Conservation (phyloP, 2,797 vertebrate genomes). For the Spondyliosoma cantharus region DNA sequence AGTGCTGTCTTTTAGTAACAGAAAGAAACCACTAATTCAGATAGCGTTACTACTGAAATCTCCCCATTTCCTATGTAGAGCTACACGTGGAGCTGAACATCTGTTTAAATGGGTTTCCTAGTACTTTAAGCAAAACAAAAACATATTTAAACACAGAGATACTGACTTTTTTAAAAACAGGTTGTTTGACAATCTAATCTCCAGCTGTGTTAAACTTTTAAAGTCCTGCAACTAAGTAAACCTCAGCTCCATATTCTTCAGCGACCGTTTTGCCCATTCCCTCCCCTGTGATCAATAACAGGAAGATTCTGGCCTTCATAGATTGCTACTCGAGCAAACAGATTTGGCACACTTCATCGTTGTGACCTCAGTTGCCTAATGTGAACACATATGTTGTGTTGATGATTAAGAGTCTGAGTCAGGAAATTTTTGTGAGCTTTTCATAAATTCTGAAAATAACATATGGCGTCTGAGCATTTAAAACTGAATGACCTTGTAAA, state of each 20-base stretch:
- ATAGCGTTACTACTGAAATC: slow-evolving; percentile 19
- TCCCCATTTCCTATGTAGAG: not conserved
- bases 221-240: not conserved
- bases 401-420: slow-evolving; percentile 3
- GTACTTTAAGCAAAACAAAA: not conserved
- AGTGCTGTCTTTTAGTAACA: not conserved
- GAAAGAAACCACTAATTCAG: not conserved
- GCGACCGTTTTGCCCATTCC: not conserved
- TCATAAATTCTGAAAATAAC: not conserved
- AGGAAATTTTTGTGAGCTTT: not conserved
- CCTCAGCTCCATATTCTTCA: not conserved
- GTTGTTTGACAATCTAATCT: slow-evolving; percentile 1
- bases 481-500: not conserved
- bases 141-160: not conserved
- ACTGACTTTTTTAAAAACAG: not conserved
- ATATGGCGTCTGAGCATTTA: not conserved
- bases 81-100: not conserved
- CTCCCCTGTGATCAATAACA: slow-evolving; percentile 25
- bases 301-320: slow-evolving; percentile 7
- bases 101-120: not conserved
- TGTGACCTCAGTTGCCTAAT: not conserved
- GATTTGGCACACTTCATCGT: not conserved
- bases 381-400: not conserved
- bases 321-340: slow-evolving; percentile 3
- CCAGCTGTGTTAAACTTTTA: not conserved